phyloP scores from a whole-genome alignment of 2,113 vertebrate genomes.

The Meles meles region DNA sequence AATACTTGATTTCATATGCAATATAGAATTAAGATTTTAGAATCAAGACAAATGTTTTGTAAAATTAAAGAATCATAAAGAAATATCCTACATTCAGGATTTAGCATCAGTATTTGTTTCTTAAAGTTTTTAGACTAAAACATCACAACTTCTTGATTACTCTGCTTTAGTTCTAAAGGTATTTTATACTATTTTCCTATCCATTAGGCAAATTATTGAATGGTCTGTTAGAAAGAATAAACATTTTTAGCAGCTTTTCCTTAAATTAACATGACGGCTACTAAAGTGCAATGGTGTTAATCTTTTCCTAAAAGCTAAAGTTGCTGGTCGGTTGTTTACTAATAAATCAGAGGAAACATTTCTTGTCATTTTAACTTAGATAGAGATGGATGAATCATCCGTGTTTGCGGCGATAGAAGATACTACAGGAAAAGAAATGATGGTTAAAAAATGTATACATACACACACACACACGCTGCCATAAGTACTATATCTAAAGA shows the following conservation, averaged over 20 bases:
- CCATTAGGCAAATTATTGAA: constrained; percentile 78
- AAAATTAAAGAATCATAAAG: not conserved
- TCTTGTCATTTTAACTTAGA: constrained; percentile 79
- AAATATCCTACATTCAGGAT: not conserved
- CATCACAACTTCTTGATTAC: not conserved
- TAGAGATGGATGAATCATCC: constrained; percentile 74
- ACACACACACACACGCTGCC: not conserved
- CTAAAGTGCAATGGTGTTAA: constrained; percentile 74
- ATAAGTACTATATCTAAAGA: not conserved
- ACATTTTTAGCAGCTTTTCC: constrained; percentile 78
- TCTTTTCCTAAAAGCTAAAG: constrained; percentile 87
- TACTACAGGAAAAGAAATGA: not conserved
- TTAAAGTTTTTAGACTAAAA: not conserved
- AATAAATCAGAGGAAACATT: constrained; percentile 84
- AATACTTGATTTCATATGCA: not conserved
- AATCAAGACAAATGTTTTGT: not conserved
- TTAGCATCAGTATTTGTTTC: not conserved
- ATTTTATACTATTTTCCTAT: constrained; percentile 53
- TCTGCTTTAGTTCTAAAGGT: constrained; percentile 58
- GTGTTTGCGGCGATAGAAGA: constrained; percentile 56
- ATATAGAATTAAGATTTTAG: not conserved
- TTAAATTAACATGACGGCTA: constrained; percentile 85
- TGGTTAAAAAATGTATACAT: not conserved
- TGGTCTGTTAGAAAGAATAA: constrained; percentile 78
- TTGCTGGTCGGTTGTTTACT: constrained; percentile 84